Evolutionary conservation across 2,888 invertebrate genomes (phyloP), one percentile per base, ranked within the genome.

Genomic region (Zygogramma bicolorata): DNA sequence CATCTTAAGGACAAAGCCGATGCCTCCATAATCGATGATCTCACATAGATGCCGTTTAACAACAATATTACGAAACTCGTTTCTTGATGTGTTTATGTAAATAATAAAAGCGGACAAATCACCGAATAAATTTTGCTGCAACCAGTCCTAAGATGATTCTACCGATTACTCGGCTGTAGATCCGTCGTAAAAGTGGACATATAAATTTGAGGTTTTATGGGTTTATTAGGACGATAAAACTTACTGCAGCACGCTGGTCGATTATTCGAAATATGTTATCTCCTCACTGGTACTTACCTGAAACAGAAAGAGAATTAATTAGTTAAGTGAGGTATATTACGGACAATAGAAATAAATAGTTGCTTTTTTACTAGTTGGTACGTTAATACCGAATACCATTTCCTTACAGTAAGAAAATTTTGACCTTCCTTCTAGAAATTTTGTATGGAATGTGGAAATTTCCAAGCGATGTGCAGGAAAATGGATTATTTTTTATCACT

Each of bases 31-130:
- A 22, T 38, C 27, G 42, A 66, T 61, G 40, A 71, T 61, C 61
- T 53, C 58, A 62, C 71, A 71, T 71, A 67, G 61, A 71, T 22
- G 38, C 49, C 57, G 22, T 66, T 73, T 62, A 49, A 73, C 66
- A 69, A 66, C 61, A 65, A 62, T 62, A 73, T 73, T 69, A 68
- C 53, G 13, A 69, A 73, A 72, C 61, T 65, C 57, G 61, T 63
- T 65, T 65, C 68, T 53, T 62, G 73, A 73, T 66, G 57, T 71
- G 63, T 71, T 75, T 71, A 75, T 71, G 75, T 74, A 71, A 76
- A 76, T 71, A 68, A 65, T 75, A 68, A 75, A 62, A 73, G 67
- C 57, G 73, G 69, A 73, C 71, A 73, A 71, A 76, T 76, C 74
- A 71, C 46, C 57, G 58, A 71, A 71, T 76, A 75, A 75, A 75